A percentile compares a stretch with the other conserved stretches of the same genome.
These are phyloP conservation scores for Alaudala cheleensis DNA, from an alignment of 2,113 vertebrate genomes.

Conservation along the genomic window DNA sequence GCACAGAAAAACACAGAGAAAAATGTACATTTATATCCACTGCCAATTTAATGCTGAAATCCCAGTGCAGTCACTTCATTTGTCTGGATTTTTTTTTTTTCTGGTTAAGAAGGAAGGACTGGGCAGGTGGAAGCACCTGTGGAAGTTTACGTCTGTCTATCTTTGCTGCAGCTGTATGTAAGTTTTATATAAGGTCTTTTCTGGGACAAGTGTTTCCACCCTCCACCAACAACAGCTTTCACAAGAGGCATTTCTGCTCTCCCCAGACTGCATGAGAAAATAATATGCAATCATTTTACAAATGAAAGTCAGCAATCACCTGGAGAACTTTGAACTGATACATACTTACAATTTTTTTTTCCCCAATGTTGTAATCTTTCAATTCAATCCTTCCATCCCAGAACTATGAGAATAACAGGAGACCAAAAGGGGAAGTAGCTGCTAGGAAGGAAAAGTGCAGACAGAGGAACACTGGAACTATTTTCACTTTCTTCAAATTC, in stretches of 20 bases:
- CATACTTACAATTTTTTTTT: not conserved
- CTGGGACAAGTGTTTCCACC: not conserved
- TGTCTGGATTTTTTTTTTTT: not conserved
- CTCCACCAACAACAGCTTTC: not conserved
- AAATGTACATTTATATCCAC: not conserved
- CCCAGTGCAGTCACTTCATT: not conserved
- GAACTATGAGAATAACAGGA: not conserved
- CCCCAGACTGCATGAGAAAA: not conserved
- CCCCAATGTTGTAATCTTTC: not conserved
- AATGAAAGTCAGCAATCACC: not conserved
- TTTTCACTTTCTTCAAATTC: not conserved
- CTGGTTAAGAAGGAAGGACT: not conserved
- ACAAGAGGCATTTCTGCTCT: not conserved
- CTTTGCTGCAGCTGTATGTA: not conserved
- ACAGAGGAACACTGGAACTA: not conserved
- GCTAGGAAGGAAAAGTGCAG: not conserved
- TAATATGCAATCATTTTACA: not conserved
- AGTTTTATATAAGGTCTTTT: not conserved
- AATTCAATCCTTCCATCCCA: not conserved
- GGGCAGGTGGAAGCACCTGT: not conserved
- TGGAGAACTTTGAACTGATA: not conserved
- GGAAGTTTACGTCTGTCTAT: not conserved
- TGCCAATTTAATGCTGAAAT: not conserved
- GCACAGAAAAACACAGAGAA: not conserved
- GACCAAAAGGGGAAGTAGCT: not conserved